Conservation (phyloP, 2,888 invertebrate species). For the Meliscaeva auricollis region DNA sequence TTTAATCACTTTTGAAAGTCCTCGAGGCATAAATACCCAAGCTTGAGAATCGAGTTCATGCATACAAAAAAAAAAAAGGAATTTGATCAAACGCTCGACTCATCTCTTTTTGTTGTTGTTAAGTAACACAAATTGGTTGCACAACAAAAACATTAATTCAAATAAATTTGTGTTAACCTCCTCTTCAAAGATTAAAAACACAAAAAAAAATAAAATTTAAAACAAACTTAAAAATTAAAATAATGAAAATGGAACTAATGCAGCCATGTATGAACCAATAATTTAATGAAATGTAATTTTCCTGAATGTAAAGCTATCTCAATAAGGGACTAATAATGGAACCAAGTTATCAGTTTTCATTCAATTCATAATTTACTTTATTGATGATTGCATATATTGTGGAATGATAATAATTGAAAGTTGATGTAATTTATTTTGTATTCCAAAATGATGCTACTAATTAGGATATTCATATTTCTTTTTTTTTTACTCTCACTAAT, state of each 20-base stretch:
- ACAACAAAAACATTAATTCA: slow-evolving; percentile 45
- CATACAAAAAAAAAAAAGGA: slow-evolving; percentile 12
- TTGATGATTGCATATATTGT: too few relatives aligned
- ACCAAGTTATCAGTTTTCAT: neutral
- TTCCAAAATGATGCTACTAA: too few relatives aligned
- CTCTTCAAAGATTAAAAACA: slow-evolving; percentile 33
- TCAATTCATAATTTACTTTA: neutral
- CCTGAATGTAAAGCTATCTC: neutral
- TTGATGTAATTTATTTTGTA: too few relatives aligned
- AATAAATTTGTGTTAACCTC: too few relatives aligned
- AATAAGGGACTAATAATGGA: slow-evolving; percentile 29
- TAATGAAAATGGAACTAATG: slow-evolving; percentile 56
- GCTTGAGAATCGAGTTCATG: slow-evolving; percentile 49
- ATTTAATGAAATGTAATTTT: slow-evolving; percentile 41
- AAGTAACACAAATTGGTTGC: slow-evolving; percentile 44
- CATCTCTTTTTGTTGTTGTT: slow-evolving; percentile 33
- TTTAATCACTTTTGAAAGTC: neutral
- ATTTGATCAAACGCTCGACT: slow-evolving; percentile 17
- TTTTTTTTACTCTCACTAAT: too few relatives aligned
- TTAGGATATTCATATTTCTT: too few relatives aligned
- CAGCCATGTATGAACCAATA: slow-evolving; percentile 64
- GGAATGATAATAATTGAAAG: too few relatives aligned
- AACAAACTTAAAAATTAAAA: slow-evolving; percentile 27
- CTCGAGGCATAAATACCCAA: slow-evolving; percentile 24
- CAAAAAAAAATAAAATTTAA: slow-evolving; percentile 39